Conservation (phyloP, 1,140 invertebrate genomes). For the Macrobrachium rosenbergii region DNA sequence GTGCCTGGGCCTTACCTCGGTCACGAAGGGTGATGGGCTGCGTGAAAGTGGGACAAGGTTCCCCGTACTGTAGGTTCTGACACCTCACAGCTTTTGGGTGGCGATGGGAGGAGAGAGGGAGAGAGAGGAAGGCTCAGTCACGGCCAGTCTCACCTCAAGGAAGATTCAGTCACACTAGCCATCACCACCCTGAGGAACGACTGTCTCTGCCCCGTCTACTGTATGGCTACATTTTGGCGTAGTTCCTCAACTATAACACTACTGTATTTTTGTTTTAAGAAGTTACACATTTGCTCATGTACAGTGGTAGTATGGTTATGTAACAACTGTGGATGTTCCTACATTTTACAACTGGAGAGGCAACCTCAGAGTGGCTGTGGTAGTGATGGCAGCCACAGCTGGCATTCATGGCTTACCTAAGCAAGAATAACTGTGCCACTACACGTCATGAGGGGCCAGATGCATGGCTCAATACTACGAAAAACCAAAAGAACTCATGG, state of each 20-base stretch:
- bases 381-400: not conserved
- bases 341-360: not conserved
- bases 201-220: conserved; percentile 3
- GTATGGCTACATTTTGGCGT: not conserved
- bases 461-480: not conserved
- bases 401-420: conserved; percentile 4
- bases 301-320: too few species aligned
- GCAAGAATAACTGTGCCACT: conserved; percentile 12
- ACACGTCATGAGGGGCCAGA: conserved; percentile 16
- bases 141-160: conserved; percentile 28
- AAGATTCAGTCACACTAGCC: conserved; percentile 1
- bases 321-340: too few species aligned
- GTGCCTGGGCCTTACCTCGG: conserved; percentile 60
- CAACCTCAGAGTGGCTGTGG: conserved; percentile 9
- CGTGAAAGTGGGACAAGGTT: conserved; percentile 65
- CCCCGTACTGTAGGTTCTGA: conserved; percentile 62
- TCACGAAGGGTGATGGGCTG: conserved; percentile 61
- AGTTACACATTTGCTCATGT: too few species aligned
- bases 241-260: too few species aligned
- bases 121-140: conserved; percentile 45
- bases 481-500: too few species aligned
- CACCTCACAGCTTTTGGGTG: conserved; percentile 53
- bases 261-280: too few species aligned
- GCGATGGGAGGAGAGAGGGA: conserved; percentile 23
- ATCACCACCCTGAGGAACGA: conserved; percentile 6